phyloP scores from a whole-genome alignment of 37 sponge, comb jelly and placozoan species.

The Chondrosia reniformis region DNA sequence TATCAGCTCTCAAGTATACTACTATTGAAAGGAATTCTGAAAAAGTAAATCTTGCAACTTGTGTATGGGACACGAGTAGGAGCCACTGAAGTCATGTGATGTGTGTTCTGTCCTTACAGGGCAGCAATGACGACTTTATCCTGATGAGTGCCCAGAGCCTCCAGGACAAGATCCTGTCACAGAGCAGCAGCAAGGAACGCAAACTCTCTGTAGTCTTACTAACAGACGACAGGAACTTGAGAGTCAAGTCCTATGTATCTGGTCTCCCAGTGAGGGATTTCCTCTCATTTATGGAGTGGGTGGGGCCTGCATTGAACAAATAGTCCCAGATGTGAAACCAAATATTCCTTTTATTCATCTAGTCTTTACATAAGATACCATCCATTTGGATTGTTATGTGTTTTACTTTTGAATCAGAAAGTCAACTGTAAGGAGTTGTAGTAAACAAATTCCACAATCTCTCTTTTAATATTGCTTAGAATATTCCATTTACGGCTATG shows the following conservation, averaged over 20 bases:
- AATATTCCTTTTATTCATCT: too few relatives aligned
- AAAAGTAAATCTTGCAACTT: not conserved
- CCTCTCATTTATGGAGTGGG: constrained; percentile 45
- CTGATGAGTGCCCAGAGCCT: constrained; percentile 51
- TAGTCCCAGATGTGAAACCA: too few relatives aligned
- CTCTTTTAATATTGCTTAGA: too few relatives aligned
- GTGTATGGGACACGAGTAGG: not conserved
- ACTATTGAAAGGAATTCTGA: not conserved
- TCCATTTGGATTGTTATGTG: too few relatives aligned
- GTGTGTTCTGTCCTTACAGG: constrained; percentile 21
- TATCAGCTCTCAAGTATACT: not conserved
- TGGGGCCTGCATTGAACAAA: not conserved
- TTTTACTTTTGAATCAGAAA: too few relatives aligned
- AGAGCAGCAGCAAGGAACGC: not conserved
- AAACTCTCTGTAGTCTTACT: constrained; percentile 56
- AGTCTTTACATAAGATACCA: too few relatives aligned
- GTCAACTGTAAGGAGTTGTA: too few relatives aligned
- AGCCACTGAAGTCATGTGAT: not conserved
- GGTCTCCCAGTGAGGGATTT: constrained; percentile 59
- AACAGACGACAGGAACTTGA: constrained; percentile 85
- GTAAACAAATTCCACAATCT: too few relatives aligned
- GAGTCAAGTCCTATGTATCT: constrained; percentile 78
- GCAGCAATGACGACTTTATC: constrained; percentile 79
- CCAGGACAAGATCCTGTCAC: constrained; percentile 18
- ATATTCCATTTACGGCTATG: too few relatives aligned